Percentiles rank a stretch among this genome's conserved stretches.
Evolutionary conservation across 2,888 invertebrate species (phyloP).

Genomic region (Cistogaster globosa): DNA sequence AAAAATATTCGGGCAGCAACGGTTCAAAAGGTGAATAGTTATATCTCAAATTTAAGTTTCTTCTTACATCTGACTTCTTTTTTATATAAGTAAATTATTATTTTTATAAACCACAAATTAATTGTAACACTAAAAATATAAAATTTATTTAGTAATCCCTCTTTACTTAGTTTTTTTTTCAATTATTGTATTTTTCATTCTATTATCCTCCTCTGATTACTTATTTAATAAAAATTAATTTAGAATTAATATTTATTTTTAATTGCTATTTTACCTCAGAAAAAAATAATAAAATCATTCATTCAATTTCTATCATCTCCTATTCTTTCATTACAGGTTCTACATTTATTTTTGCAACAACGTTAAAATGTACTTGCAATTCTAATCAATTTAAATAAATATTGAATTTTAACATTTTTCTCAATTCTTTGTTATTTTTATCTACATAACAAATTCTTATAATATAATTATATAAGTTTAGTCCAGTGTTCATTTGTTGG

Average conservation of each 20-base stretch:
- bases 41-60: too few relatives aligned
- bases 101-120: too few relatives aligned
- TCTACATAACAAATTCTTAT: slow-evolving; percentile 1
- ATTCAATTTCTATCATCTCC: not conserved
- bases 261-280: not conserved
- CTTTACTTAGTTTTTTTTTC: too few relatives aligned
- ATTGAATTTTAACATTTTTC: slow-evolving; percentile 13
- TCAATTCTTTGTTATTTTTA: not conserved
- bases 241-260: slow-evolving; percentile 31
- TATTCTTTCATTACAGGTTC: not conserved
- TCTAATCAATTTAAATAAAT: slow-evolving; percentile 55
- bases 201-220: not conserved
- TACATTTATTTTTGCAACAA: slow-evolving; percentile 7
- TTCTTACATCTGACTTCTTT: too few relatives aligned
- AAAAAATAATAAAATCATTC: not conserved
- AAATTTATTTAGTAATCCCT: too few relatives aligned
- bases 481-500: too few relatives aligned
- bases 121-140: too few relatives aligned
- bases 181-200: not conserved
- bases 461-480: slow-evolving; percentile 33
- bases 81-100: too few relatives aligned
- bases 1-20: too few relatives aligned
- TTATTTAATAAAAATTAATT: slow-evolving; percentile 1
- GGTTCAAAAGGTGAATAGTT: too few relatives aligned
- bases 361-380: not conserved